Evolutionary conservation across 2,113 vertebrate genomes (phyloP).

Genomic region (Esox niger): DNA sequence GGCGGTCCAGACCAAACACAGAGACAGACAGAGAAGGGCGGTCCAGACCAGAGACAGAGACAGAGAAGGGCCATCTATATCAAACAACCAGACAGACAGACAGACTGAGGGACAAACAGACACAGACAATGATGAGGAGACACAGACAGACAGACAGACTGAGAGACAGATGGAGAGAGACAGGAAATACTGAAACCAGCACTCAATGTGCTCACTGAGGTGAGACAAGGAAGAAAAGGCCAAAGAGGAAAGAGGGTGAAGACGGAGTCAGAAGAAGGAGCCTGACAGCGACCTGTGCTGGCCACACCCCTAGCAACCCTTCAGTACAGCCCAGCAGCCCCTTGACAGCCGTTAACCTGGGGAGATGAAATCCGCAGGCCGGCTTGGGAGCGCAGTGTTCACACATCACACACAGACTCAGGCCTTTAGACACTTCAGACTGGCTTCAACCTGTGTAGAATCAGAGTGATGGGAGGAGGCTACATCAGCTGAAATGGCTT

Average conservation of each 20-base stretch:
- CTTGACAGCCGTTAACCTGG: constrained; percentile 43
- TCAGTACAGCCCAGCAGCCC: constrained; percentile 33
- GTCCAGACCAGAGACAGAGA: too few relatives aligned
- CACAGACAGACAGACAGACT: background rate
- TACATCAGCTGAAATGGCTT: too few relatives aligned
- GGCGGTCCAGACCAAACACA: too few relatives aligned
- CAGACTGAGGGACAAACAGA: too few relatives aligned
- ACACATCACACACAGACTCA: constrained; percentile 32
- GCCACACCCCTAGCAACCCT: constrained; percentile 27
- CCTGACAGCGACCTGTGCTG: constrained; percentile 23
- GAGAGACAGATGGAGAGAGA: background rate
- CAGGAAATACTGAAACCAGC: background rate
- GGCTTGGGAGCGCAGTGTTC: constrained; percentile 32
- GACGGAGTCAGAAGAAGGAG: too few relatives aligned
- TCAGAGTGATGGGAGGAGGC: constrained; percentile 10
- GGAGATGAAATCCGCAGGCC: constrained; percentile 28
- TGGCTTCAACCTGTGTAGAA: constrained; percentile 34
- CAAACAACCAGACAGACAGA: too few relatives aligned
- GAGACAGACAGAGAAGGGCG: too few relatives aligned
- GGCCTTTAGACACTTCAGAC: constrained; percentile 7
- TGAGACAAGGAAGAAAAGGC: constrained; percentile 1
- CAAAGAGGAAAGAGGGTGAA: too few relatives aligned
- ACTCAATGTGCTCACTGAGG: background rate
- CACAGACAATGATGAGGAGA: too few relatives aligned
- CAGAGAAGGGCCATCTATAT: background rate